Percentiles rank a stretch among this genome's conserved stretches.
phyloP scores from a whole-genome alignment of 2,888 invertebrate genomes.

The Zaprionus lineosus region DNA sequence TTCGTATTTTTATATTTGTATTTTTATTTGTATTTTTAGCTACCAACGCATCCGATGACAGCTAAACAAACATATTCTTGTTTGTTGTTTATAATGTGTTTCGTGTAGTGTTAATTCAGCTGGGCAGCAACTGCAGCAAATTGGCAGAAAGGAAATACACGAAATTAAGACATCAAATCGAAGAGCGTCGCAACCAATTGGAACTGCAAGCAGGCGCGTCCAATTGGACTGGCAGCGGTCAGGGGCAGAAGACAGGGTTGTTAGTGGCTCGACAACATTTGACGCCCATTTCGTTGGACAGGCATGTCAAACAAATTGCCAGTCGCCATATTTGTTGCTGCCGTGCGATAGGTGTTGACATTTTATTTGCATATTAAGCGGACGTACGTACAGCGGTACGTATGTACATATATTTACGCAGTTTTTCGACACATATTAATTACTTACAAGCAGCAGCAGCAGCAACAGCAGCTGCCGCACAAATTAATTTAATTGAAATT shows the following conservation, averaged over 20 bases:
- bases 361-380: conserved; percentile 58
- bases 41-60: conserved; percentile 54
- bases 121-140: conserved; percentile 53
- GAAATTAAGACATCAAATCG: conserved; percentile 43
- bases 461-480: conserved; percentile 60
- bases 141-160: conserved; percentile 21
- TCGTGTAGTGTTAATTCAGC: conserved; percentile 41
- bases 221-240: conserved; percentile 27
- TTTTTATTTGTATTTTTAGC: conserved; percentile 47
- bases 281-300: conserved; percentile 62
- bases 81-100: conserved; percentile 22
- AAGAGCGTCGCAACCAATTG: conserved; percentile 56
- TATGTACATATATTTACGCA: conserved; percentile 35
- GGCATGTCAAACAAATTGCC: conserved; percentile 61
- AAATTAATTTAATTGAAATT: conserved; percentile 73
- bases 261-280: conserved; percentile 27
- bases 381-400: background rate
- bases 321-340: conserved; percentile 55
- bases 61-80: conserved; percentile 36
- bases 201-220: conserved; percentile 46
- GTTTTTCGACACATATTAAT: conserved; percentile 67
- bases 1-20: conserved; percentile 18
- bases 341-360: conserved; percentile 64
- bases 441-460: conserved; percentile 52
- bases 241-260: background rate